Evolutionary conservation across 1,140 invertebrate genomes (phyloP), one percentile per base, ranked within the genome.

Genomic region (Leptinotarsa texana): DNA sequence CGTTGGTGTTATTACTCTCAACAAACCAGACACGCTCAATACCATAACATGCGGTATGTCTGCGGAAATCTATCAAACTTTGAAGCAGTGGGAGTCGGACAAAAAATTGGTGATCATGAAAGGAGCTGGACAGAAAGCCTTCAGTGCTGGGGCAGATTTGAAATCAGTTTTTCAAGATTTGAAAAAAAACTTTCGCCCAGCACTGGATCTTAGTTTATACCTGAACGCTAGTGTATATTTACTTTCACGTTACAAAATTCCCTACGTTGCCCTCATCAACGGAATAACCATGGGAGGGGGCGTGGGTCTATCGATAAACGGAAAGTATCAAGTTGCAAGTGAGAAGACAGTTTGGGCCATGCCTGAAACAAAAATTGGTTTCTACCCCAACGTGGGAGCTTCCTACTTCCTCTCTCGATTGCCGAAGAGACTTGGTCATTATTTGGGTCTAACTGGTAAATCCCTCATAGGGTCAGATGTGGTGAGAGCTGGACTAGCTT

Each of bases 271-370:
- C 18, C 80, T 98, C 27, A 95, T 98, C 70, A 90, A 98, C 89
- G 97, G 97, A 4, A 97, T 99, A 73, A 96, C 95, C 4, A 99
- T 99, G 98, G 98, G 97, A 68, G 97, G 96, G 70, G 98, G 98
- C 51, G 92, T 96, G 73, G 97, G 97, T n/a, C 83, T 99, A 63
- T 98, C 96, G 69, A 92, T 99, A 3, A 96, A 98, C 87, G 92
- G 91, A 3, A 89, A 91, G 81, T 98, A 94, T 84, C 89, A 96
- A 77, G 91, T 99, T 13, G 96, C 96, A 8, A 98, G 96, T 4
- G 97, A 99, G 84, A 94, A 91, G 79, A 98, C 97, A 0, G 77
- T 98, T 17, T 96, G 98, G 86, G 96, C 98, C 15, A 99, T 99
- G 97, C 98, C 97, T 21, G 96, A 98, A 87, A 95, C 94, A 13